Evolutionary conservation across 1,140 invertebrate genomes (phyloP), one percentile per base, ranked within the genome.

Genomic region (Papilio helenus): DNA sequence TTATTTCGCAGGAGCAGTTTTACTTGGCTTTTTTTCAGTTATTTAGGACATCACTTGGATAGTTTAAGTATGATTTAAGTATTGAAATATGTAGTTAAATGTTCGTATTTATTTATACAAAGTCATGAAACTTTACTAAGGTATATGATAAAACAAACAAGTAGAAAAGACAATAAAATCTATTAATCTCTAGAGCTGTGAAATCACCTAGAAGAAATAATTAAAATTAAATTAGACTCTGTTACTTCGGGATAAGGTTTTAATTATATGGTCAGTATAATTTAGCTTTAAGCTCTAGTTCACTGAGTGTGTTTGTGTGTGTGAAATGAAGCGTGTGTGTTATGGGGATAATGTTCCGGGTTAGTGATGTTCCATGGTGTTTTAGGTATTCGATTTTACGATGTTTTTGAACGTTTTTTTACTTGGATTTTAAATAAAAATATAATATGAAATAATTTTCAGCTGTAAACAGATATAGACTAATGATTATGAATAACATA

Each of bases 201-300:
- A 81, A 81, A 82, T 77, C 77, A 86, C 81, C 80, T 86, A 83
- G 61, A 29, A 68, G 14, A 49, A 61, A 80, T 78, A 16, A 42
- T 8, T 26, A 68, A 61, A 20, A 20, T 5, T 12, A 85, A 79
- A 82, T 46, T 83, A 14, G 26, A 82, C 76, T 34, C 78, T 87
- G 84, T 68, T 1, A 0, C 4, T 9, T 1, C 20, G 16, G 0
- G 0, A 68, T 84, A 87, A n/a, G 72, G 79, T 83, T 73, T 18
- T 82, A 71, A 76, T 72, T 84, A 20, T 0, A 44, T 80, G 55
- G 2, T 20, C 16, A 72, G 9, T 0, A 20, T 44, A 2, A 14
- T 76, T 80, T 79, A 89, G 85, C 86, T 87, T 87, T 84, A 89
- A 89, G 87, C 87, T 88, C 85, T 83, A 86, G 82, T 85, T 87